phyloP scores from a whole-genome alignment of 92 coral and sea anemone genomes.

The Virgularia gustaviana region DNA sequence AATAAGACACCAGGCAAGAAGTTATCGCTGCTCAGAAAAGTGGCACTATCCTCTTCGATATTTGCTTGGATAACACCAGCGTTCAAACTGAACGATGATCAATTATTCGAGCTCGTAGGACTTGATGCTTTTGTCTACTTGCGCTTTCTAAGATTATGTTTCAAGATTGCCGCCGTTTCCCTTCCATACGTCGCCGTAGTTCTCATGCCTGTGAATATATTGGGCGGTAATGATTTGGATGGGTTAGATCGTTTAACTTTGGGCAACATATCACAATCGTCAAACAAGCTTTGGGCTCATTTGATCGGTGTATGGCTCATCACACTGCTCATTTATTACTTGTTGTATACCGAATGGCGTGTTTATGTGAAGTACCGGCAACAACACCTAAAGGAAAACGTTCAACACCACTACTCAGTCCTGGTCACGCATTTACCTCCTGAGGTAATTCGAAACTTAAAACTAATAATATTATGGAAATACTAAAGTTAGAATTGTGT shows the following conservation, averaged over 20 bases:
- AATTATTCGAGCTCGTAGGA: constrained; percentile 78
- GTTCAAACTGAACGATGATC: constrained; percentile 69
- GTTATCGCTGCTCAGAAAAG: constrained; percentile 5
- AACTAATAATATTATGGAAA: neutral
- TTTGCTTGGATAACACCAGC: constrained; percentile 92
- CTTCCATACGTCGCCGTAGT: constrained; percentile 86
- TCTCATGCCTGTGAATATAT: constrained; percentile 72
- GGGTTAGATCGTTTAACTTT: constrained; percentile 66
- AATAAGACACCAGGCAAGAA: constrained; percentile 58
- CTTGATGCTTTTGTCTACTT: constrained; percentile 83
- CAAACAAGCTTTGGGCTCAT: constrained; percentile 85
- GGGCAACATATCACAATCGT: constrained; percentile 60
- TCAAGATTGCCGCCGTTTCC: constrained; percentile 68
- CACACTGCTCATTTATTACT: constrained; percentile 67
- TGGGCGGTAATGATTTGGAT: constrained; percentile 54
- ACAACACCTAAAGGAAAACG: constrained; percentile 63
- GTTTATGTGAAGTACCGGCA: constrained; percentile 76
- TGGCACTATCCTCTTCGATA: constrained; percentile 41
- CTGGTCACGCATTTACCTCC: constrained; percentile 80
- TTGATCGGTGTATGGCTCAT: constrained; percentile 79
- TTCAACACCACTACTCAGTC: constrained; percentile 68
- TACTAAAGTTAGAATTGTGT: neutral
- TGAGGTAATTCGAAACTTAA: constrained; percentile 64
- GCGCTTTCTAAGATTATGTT: constrained; percentile 71
- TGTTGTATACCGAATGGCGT: constrained; percentile 83